These are phyloP conservation scores for Brachyptera risi DNA, from an alignment of 2,888 invertebrate genomes.

Conservation along the genomic window DNA sequence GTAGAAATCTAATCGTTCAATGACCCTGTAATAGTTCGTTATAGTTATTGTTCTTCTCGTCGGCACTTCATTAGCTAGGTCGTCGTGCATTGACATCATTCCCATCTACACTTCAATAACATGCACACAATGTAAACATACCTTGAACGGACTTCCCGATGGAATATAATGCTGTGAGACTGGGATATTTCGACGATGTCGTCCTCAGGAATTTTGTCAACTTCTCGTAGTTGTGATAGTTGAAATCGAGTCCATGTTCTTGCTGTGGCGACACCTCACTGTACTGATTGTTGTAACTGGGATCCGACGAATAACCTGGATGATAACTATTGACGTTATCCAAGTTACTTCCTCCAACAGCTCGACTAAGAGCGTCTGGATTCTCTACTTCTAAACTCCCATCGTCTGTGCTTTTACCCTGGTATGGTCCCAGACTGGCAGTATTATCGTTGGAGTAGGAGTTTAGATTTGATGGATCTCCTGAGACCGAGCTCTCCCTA, in stretches of 20 bases:
- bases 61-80: too few relatives aligned
- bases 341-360: constrained; percentile 17
- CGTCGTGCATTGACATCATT: too few relatives aligned
- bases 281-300: constrained; percentile 24
- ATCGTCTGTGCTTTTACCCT: too few relatives aligned
- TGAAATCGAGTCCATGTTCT: constrained; percentile 58
- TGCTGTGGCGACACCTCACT: not conserved
- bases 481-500: constrained; percentile 5
- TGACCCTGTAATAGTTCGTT: too few relatives aligned
- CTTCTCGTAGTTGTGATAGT: constrained; percentile 83
- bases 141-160: constrained; percentile 92
- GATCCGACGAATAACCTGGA: constrained; percentile 26
- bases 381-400: too few relatives aligned
- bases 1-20: too few relatives aligned
- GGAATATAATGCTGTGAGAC: constrained; percentile 85
- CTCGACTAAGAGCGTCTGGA: constrained; percentile 11
- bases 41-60: too few relatives aligned
- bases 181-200: constrained; percentile 75
- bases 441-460: constrained; percentile 1
- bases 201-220: constrained; percentile 77
- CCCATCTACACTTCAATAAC: too few relatives aligned
- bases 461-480: not conserved
- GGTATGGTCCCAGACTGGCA: constrained; percentile 7
- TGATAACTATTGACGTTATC: constrained; percentile 21
- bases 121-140: constrained; percentile 42